A percentile compares a stretch with the other conserved stretches of the same genome.
phyloP scores from a whole-genome alignment of 2,888 invertebrate species.

The Melinopterus prodromus region DNA sequence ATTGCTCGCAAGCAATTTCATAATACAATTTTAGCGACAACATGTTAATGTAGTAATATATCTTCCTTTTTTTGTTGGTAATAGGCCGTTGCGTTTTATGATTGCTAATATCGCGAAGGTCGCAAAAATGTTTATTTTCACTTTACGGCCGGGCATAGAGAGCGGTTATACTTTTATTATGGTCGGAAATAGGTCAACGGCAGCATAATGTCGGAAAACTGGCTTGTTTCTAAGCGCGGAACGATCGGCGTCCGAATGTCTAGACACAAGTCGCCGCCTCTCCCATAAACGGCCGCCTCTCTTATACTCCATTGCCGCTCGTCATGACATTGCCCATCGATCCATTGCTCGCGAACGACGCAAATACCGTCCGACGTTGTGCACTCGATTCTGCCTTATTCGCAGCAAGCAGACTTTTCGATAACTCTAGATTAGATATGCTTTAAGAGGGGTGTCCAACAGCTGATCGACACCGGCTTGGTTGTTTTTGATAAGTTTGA shows the following conservation, averaged over 20 bases:
- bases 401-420: background rate
- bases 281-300: constrained; percentile 13
- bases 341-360: background rate
- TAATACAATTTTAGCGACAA: too few species aligned
- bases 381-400: background rate
- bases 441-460: too few species aligned
- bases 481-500: too few species aligned
- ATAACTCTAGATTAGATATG: background rate
- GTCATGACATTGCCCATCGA: background rate
- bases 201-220: background rate
- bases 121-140: background rate
- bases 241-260: constrained; percentile 23
- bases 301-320: background rate
- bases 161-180: background rate
- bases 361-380: background rate
- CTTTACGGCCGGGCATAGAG: background rate
- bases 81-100: background rate
- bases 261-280: constrained; percentile 16
- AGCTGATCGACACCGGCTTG: too few species aligned
- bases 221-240: constrained; percentile 5
- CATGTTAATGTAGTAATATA: too few species aligned
- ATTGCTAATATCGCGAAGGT: background rate
- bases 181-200: background rate
- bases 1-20: too few species aligned
- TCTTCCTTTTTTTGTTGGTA: background rate